Conservation (phyloP, 2,797 vertebrate genomes). For the Loriculus beryllinus region DNA sequence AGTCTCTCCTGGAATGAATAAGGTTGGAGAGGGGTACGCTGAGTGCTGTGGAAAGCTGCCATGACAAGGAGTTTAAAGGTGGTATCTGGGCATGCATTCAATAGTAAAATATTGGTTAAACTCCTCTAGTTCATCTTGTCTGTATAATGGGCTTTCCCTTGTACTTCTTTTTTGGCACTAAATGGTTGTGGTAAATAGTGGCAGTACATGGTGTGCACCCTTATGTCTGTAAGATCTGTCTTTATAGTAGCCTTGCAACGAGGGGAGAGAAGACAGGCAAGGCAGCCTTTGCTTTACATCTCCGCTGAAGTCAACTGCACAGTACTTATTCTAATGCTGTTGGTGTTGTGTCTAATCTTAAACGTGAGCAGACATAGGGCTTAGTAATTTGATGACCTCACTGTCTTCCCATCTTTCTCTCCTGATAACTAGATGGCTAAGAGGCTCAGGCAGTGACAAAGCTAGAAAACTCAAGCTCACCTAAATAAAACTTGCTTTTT, state of each 20-base stretch:
- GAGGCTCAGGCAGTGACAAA: slow-evolving; percentile 9
- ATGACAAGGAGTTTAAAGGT: background rate
- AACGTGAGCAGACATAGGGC: slow-evolving; percentile 64
- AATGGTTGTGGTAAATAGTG: background rate
- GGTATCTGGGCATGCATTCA: background rate
- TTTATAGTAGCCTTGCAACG: background rate
- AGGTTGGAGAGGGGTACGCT: background rate
- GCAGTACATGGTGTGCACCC: background rate
- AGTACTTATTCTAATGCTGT: slow-evolving; percentile 43
- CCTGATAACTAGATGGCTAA: slow-evolving; percentile 34
- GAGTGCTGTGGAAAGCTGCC: background rate
- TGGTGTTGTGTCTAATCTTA: slow-evolving; percentile 70
- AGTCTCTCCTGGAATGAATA: background rate
- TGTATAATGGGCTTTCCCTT: background rate
- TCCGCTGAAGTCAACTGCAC: slow-evolving; percentile 1
- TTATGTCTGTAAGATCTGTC: background rate
- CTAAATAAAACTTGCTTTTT: slow-evolving; percentile 18
- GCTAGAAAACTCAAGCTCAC: slow-evolving; percentile 1
- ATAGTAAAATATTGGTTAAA: background rate
- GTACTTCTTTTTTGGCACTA: background rate
- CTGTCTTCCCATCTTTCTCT: slow-evolving; percentile 53
- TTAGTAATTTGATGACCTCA: slow-evolving; percentile 67
- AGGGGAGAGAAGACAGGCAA: fast-evolving
- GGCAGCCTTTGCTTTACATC: background rate
- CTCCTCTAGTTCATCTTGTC: background rate